Conservation (phyloP, 1,140 invertebrate species). For the Aphelinus atriplicis region DNA sequence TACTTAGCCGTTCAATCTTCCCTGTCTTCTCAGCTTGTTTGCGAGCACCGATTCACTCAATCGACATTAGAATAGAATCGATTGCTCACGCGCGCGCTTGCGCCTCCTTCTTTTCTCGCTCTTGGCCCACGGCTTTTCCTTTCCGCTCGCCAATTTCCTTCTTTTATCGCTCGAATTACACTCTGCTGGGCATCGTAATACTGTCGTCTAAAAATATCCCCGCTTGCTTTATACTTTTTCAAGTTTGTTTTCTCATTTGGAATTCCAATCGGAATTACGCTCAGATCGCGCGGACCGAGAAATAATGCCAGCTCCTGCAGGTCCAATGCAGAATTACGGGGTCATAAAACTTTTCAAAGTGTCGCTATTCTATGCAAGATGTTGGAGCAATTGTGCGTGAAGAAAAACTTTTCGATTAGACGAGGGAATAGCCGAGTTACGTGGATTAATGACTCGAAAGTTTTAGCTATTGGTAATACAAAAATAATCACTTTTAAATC, state of each 20-base stretch:
- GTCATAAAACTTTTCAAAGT: constrained; percentile 8
- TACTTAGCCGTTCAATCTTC: too few species aligned
- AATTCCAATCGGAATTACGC: constrained; percentile 12
- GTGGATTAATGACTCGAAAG: too few species aligned
- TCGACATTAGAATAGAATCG: constrained; percentile 34
- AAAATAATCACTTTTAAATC: too few species aligned
- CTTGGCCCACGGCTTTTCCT: too few species aligned
- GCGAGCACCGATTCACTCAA: neutral
- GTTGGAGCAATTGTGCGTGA: too few species aligned
- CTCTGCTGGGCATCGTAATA: neutral
- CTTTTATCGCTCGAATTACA: constrained; percentile 25
- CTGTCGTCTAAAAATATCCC: constrained; percentile 17
- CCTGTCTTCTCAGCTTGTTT: too few species aligned
- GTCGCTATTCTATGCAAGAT: neutral
- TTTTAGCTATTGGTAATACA: too few species aligned
- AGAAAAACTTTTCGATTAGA: too few species aligned
- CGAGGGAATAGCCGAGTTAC: too few species aligned
- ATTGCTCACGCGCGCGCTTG: neutral
- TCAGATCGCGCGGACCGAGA: neutral
- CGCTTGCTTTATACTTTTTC: neutral
- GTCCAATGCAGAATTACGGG: neutral
- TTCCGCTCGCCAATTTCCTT: neutral
- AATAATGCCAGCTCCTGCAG: neutral
- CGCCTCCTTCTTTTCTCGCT: neutral
- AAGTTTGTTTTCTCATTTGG: constrained; percentile 21